phyloP scores from a whole-genome alignment of 2,888 invertebrate genomes.

The Hanleya hanleyi region DNA sequence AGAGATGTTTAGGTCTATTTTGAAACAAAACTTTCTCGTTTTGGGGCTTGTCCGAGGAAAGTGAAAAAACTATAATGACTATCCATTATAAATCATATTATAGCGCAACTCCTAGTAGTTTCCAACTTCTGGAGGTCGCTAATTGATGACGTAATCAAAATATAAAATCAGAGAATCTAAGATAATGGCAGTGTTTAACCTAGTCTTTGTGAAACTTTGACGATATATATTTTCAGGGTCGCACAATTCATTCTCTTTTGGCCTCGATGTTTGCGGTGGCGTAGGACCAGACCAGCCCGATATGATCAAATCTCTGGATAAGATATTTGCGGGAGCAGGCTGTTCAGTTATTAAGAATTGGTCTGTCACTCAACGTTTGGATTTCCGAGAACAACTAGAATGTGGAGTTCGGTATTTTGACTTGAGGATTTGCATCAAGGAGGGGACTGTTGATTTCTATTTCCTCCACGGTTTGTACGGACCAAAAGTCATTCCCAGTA shows the following conservation, averaged over 20 bases:
- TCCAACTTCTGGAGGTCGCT: too few relatives aligned
- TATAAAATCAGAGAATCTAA: too few relatives aligned
- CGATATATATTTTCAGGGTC: too few relatives aligned
- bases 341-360: constrained; percentile 83
- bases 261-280: constrained; percentile 80
- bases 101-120: too few relatives aligned
- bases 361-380: constrained; percentile 84
- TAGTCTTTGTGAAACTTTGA: too few relatives aligned
- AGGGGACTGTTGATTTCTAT: constrained; percentile 77
- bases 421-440: constrained; percentile 83
- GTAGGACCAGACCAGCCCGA: constrained; percentile 85
- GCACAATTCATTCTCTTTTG: constrained; percentile 88
- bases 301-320: constrained; percentile 78
- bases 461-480: constrained; percentile 89
- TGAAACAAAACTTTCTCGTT: too few relatives aligned
- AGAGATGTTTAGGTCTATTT: too few relatives aligned
- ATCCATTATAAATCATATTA: too few relatives aligned
- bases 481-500: constrained; percentile 79
- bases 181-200: too few relatives aligned
- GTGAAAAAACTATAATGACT: too few relatives aligned
- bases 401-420: constrained; percentile 89
- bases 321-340: constrained; percentile 70
- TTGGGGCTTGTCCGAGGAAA: too few relatives aligned
- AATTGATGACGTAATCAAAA: too few relatives aligned
- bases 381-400: constrained; percentile 81